Percentiles rank a stretch among this genome's conserved stretches.
phyloP scores from a whole-genome alignment of 2,888 invertebrate species.

The Stegophylla sp. region DNA sequence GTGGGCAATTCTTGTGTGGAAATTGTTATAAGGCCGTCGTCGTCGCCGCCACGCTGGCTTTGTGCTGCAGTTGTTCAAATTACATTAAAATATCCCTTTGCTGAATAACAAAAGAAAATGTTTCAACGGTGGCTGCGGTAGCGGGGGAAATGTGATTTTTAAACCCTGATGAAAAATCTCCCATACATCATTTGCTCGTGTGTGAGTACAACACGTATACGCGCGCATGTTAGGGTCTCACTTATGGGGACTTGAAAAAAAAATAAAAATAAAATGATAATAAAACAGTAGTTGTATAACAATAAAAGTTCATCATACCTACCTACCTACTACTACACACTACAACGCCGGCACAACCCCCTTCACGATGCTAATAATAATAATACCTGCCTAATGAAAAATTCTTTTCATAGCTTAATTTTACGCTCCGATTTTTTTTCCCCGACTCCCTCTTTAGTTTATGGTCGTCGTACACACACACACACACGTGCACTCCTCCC shows the following conservation, averaged over 20 bases:
- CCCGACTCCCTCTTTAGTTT: neutral
- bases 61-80: slow-evolving; percentile 17
- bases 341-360: neutral
- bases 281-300: slow-evolving; percentile 47
- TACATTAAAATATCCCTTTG: slow-evolving; percentile 11
- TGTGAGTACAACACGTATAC: no score
- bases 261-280: slow-evolving; percentile 32
- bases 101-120: slow-evolving; percentile 26
- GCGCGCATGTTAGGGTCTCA: no score
- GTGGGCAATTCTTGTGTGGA: neutral
- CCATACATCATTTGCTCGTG: slow-evolving; percentile 15
- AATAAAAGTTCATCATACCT: slow-evolving; percentile 49
- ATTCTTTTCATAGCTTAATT: slow-evolving; percentile 57
- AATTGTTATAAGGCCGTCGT: neutral
- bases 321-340: no score
- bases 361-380: slow-evolving; percentile 42
- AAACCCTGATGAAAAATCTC: slow-evolving; percentile 31
- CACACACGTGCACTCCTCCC: neutral
- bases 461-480: neutral
- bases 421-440: slow-evolving; percentile 48
- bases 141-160: slow-evolving; percentile 16
- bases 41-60: no score
- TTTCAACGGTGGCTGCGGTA: neutral
- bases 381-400: slow-evolving; percentile 54
- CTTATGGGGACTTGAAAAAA: slow-evolving; percentile 10